Percentiles rank a stretch among this genome's conserved stretches.
phyloP scores from a whole-genome alignment of 30 jellyfish, hydroid and myxozoan species.

The Calvadosia cruxmelitensis region DNA sequence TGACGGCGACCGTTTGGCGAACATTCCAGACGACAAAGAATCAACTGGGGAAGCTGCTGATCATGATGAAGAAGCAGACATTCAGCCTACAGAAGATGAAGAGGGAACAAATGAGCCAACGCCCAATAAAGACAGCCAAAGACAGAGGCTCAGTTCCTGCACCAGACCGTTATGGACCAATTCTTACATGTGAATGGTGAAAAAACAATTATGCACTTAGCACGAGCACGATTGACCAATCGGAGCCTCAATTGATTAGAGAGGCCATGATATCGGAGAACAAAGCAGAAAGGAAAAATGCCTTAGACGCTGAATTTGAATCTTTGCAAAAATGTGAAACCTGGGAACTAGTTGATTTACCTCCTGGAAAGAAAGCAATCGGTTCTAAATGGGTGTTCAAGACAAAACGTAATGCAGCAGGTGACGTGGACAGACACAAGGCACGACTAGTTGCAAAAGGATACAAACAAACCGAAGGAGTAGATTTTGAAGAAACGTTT shows the following conservation, averaged over 20 bases:
- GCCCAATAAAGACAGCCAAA: too few species aligned
- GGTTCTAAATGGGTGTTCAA: conserved; percentile 8
- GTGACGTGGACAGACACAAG: conserved; percentile 1
- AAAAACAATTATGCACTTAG: not conserved
- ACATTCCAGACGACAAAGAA: too few species aligned
- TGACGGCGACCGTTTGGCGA: too few species aligned
- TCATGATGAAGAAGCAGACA: too few species aligned
- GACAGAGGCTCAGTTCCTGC: too few species aligned
- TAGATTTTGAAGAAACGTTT: conserved; percentile 1
- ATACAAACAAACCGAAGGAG: not conserved
- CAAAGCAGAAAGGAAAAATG: conserved; percentile 1
- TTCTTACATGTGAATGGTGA: conserved; percentile 9
- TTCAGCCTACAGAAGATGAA: too few species aligned
- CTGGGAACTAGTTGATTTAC: conserved; percentile 4
- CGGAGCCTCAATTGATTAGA: conserved; percentile 1
- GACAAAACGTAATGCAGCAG: not conserved
- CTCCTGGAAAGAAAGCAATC: not conserved
- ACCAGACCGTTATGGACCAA: too few species aligned
- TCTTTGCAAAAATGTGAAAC: not conserved
- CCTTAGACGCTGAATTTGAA: conserved; percentile 3
- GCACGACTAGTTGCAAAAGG: conserved; percentile 9
- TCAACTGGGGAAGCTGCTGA: too few species aligned
- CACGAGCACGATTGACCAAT: not conserved
- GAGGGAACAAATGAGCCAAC: too few species aligned
- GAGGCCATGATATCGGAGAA: conserved; percentile 7